Evolutionary conservation across 37 sponge, comb jelly and placozoan genomes (phyloP).

Genomic region (Petrosia ficiformis): DNA sequence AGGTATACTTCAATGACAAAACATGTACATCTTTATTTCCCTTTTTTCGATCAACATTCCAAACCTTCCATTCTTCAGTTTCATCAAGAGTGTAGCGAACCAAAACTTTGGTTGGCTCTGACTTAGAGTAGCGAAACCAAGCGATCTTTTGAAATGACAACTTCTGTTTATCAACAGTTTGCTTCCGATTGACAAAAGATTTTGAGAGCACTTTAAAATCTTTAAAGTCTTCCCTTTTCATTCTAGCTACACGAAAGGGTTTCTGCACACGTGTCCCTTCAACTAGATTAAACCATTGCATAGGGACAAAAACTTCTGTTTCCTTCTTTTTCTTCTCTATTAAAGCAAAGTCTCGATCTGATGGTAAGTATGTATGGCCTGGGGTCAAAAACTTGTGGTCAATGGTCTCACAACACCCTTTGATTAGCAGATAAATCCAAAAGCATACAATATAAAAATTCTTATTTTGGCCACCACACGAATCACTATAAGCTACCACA

Average conservation of each 20-base stretch:
- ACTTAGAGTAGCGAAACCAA: no score
- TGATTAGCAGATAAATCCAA: slow-evolving; percentile 16
- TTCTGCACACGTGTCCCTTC: background rate
- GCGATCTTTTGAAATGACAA: slow-evolving; percentile 18
- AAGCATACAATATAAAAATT: slow-evolving; percentile 19
- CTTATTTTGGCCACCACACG: slow-evolving; percentile 36
- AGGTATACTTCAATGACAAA: no score
- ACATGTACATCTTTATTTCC: no score
- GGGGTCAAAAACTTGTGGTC: slow-evolving; percentile 46
- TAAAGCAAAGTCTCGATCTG: slow-evolving; percentile 20
- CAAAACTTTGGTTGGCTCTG: no score
- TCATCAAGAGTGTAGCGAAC: no score
- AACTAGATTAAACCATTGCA: slow-evolving; percentile 17
- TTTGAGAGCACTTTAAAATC: no score
- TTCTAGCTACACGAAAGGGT: slow-evolving; percentile 15
- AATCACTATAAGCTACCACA: slow-evolving; percentile 17
- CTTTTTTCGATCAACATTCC: no score
- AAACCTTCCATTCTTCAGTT: no score
- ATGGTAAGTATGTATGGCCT: slow-evolving; percentile 38
- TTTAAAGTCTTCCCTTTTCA: slow-evolving; percentile 21
- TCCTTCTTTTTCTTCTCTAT: background rate
- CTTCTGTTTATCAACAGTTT: background rate
- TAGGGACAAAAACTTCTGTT: slow-evolving; percentile 19
- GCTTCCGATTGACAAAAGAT: slow-evolving; percentile 24
- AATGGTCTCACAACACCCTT: slow-evolving; percentile 5